Percentiles rank a stretch among this genome's conserved stretches.
Conservation (phyloP, 1,140 invertebrate species). For the Orussus abietinus region DNA sequence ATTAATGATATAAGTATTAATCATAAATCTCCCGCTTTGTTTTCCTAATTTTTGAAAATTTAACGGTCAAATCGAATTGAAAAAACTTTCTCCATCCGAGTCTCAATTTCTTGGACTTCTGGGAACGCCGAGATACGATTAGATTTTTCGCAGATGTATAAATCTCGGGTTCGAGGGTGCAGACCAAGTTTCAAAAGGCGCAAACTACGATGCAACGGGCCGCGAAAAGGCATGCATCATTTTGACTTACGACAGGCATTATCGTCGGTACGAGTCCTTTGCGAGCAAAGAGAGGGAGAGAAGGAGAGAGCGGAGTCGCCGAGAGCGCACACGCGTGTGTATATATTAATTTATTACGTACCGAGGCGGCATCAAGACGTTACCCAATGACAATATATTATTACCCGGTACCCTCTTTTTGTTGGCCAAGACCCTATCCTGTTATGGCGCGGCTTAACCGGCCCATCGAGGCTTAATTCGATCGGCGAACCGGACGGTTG, state of each 20-base stretch:
- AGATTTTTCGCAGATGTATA: too few species aligned
- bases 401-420: constrained; percentile 27
- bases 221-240: constrained; percentile 35
- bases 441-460: constrained; percentile 18
- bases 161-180: too few species aligned
- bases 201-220: constrained; percentile 1
- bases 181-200: too few species aligned
- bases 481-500: constrained; percentile 18
- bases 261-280: constrained; percentile 21
- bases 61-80: too few species aligned
- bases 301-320: background rate
- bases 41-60: too few species aligned
- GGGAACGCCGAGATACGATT: too few species aligned
- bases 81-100: too few species aligned
- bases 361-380: constrained; percentile 29
- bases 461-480: constrained; percentile 26
- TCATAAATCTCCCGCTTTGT: too few species aligned
- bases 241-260: constrained; percentile 41
- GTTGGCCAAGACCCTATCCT: constrained; percentile 15
- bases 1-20: too few species aligned
- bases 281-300: background rate
- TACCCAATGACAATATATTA: constrained; percentile 35
- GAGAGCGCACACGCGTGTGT: constrained; percentile 9
- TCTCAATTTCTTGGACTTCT: too few species aligned
- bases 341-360: constrained; percentile 27